These are phyloP conservation scores for Erebia palarica DNA, from an alignment of 2,888 invertebrate genomes.

Conservation along the genomic window DNA sequence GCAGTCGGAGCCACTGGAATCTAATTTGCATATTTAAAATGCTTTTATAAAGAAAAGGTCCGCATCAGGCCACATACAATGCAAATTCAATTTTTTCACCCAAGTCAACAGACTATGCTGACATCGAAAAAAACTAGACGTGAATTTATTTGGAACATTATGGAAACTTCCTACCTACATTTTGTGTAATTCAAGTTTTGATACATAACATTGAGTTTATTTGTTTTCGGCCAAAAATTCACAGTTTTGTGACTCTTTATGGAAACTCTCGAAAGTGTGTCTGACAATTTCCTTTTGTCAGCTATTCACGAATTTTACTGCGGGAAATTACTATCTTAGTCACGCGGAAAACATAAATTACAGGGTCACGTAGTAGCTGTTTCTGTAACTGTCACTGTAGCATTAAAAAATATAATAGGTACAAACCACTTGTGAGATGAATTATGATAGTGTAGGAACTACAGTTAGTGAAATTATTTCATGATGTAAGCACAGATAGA, in stretches of 20 bases:
- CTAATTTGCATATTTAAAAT: constrained; percentile 16
- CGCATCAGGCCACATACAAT: constrained; percentile 11
- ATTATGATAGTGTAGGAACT: too few species aligned
- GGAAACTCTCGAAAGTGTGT: neutral
- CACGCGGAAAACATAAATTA: too few species aligned
- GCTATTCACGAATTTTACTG: neutral
- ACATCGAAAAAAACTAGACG: neutral
- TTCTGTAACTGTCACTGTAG: too few species aligned
- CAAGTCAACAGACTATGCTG: constrained; percentile 10
- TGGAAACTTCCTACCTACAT: neutral
- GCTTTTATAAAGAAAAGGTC: constrained; percentile 7
- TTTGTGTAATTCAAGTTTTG: neutral
- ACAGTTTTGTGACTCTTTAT: neutral
- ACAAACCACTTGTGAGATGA: too few species aligned
- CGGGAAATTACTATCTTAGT: neutral
- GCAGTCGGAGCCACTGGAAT: constrained; percentile 11
- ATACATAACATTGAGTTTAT: neutral
- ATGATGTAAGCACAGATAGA: too few species aligned
- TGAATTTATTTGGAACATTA: neutral
- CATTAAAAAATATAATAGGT: too few species aligned
- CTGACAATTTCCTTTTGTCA: neutral
- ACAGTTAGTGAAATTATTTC: too few species aligned
- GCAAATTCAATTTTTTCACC: constrained; percentile 10
- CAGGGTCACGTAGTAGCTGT: too few species aligned
- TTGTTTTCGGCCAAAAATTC: neutral